Conservation (phyloP, 2,797 vertebrate genomes). For the Tenualosa thibaudeaui region DNA sequence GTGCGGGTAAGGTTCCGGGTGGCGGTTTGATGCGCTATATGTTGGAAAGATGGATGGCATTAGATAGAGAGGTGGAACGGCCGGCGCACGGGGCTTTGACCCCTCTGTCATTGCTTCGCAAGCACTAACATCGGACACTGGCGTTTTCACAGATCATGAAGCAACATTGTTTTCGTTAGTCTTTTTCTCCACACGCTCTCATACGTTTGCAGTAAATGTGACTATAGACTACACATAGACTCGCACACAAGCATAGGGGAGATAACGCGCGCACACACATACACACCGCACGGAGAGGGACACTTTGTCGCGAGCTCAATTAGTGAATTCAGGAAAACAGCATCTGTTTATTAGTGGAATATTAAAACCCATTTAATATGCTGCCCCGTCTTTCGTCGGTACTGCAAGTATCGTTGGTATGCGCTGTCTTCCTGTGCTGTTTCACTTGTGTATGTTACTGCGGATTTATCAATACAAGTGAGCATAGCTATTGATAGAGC, state of each 20-base stretch:
- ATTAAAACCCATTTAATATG: conserved; percentile 47
- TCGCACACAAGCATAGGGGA: conserved; percentile 25
- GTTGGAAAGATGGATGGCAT: conserved; percentile 66
- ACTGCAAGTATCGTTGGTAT: conserved; percentile 34
- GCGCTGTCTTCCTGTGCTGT: conserved; percentile 43
- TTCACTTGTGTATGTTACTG: conserved; percentile 54
- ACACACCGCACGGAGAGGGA: conserved; percentile 34
- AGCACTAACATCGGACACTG: conserved; percentile 65
- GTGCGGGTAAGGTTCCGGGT: conserved; percentile 64
- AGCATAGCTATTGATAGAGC: conserved; percentile 72
- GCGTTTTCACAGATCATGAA: conserved; percentile 31
- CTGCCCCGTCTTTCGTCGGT: conserved; percentile 30
- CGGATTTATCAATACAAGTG: conserved; percentile 71
- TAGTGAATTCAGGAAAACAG: conserved; percentile 63
- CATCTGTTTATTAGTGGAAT: conserved; percentile 39
- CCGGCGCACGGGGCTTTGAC: conserved; percentile 78
- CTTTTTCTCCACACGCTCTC: conserved; percentile 40
- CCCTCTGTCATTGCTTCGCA: conserved; percentile 84
- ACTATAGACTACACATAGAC: conserved; percentile 32
- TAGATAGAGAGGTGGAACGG: conserved; percentile 68
- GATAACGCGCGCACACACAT: conserved; percentile 38
- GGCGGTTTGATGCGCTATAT: conserved; percentile 55
- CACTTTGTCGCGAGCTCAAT: conserved; percentile 61
- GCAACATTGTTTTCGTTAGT: conserved; percentile 45
- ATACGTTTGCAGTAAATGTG: conserved; percentile 31